These are phyloP conservation scores for Octodonta nipae DNA, from an alignment of 2,888 invertebrate genomes.

Conservation along the genomic window DNA sequence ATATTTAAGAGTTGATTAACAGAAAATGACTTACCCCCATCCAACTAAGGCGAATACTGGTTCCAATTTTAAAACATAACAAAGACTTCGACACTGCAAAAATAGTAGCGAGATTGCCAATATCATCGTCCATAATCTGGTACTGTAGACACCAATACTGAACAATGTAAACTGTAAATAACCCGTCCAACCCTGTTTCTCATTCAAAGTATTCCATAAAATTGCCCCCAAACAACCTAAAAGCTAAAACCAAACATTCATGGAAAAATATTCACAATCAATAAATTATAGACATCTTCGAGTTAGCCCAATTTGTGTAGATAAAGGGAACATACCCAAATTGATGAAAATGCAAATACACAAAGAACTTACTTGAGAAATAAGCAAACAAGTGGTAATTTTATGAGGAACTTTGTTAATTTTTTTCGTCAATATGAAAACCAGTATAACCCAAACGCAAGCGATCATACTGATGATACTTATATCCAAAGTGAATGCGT, in stretches of 20 bases:
- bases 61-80: slow-evolving; percentile 65
- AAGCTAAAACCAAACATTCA: slow-evolving; percentile 38
- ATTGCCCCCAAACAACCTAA: slow-evolving; percentile 60
- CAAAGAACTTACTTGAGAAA: slow-evolving; percentile 73
- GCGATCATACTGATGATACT: slow-evolving; percentile 67
- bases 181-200: slow-evolving; percentile 45
- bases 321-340: too few species aligned
- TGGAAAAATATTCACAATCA: too few species aligned
- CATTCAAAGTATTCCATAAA: slow-evolving; percentile 51
- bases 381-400: slow-evolving; percentile 61
- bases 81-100: slow-evolving; percentile 68
- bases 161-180: slow-evolving; percentile 65
- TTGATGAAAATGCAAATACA: too few species aligned
- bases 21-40: slow-evolving; percentile 38
- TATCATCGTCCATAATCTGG: slow-evolving; percentile 74
- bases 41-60: slow-evolving; percentile 49
- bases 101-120: slow-evolving; percentile 70
- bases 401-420: slow-evolving; percentile 68
- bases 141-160: slow-evolving; percentile 64
- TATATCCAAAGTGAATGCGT: slow-evolving; percentile 69
- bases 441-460: slow-evolving; percentile 62
- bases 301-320: too few species aligned
- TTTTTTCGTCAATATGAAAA: slow-evolving; percentile 62
- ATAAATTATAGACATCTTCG: too few species aligned
- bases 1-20: background rate